Base-by-base conservation (phyloP, 2,113 vertebrate species). In the Mustelus asterias region DNA sequence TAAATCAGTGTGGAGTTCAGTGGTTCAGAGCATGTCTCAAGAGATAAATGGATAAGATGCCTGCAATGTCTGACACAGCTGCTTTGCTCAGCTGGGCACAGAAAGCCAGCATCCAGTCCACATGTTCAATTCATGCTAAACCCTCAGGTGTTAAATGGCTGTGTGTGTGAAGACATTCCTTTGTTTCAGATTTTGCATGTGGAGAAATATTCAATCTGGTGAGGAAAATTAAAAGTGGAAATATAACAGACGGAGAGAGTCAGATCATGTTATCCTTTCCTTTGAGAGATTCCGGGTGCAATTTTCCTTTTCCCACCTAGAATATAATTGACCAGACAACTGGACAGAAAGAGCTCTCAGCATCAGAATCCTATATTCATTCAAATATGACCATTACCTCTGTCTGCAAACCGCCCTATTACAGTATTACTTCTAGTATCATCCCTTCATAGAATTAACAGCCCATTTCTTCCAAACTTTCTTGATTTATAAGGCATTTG, bases 81-180 rank as follows among this genome's bases (percentile, higher is more conserved):
- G 94, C 69, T 95, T 95, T 48, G 44, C 26, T 95, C 94, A 95
- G 94, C 94, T 95, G 94, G 94, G 76, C 24, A 54, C 69, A 72
- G 94, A 44, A 72, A 48, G 44, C 41, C 24, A 33, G 94, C 29
- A 70, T 44, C 44, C 41, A 95, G 69, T 54, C 94, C 67, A 72
- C 94, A 95, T 95, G 69, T 70, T 95, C 26, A 3, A 54, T 72
- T 48, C 94, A 76, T 76, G 29, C 44, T 72, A 54, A 72, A 67
- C 94, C 94, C 67, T 76, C 14, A 72, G 94, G 94, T 72, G 41
- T 95, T 95, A 72, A 44, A 72, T 95, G 41, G 26, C 69, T 72
- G 67, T 95, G 89, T 67, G 94, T 67, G 94, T 95, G 69, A 95
- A 95, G 26, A 29, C 94, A 95, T 76, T 95, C 41, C 37, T 95